A percentile compares a stretch with the other conserved stretches of the same genome.
These are phyloP conservation scores for Timandra comae DNA, from an alignment of 2,888 invertebrate species.

Conservation along the genomic window DNA sequence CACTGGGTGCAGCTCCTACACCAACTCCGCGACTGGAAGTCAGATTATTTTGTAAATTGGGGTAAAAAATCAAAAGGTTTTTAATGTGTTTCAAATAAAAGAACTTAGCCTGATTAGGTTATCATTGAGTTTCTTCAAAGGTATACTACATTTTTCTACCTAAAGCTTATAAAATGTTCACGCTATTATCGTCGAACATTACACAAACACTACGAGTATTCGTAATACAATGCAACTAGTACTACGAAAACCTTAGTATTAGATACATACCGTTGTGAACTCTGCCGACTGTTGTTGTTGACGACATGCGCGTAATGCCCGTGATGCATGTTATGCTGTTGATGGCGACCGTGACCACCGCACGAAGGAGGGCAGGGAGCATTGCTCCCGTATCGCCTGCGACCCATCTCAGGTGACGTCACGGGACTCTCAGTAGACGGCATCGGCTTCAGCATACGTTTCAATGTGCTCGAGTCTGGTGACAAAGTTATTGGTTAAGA, in stretches of 20 bases:
- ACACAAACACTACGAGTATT: no score
- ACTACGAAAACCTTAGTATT: no score
- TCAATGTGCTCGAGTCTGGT: constrained; percentile 89
- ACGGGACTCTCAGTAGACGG: constrained; percentile 92
- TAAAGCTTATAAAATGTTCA: no score
- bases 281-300: constrained; percentile 81
- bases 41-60: no score
- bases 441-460: constrained; percentile 96
- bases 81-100: no score
- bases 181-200: no score
- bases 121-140: no score
- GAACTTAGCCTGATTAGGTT: no score
- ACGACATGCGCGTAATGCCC: constrained; percentile 60
- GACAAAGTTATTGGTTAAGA: no score
- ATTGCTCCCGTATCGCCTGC: constrained; percentile 81
- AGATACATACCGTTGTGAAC: constrained; percentile 80
- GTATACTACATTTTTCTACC: no score
- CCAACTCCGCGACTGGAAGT: constrained; percentile 60
- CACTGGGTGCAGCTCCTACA: constrained; percentile 67
- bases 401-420: constrained; percentile 93
- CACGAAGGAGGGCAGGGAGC: constrained; percentile 78
- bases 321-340: constrained; percentile 73
- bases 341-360: constrained; percentile 77
- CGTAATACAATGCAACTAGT: no score
- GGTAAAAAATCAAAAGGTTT: no score